Base-by-base conservation (phyloP, 2,888 invertebrate genomes). In the Germaria angustata region DNA sequence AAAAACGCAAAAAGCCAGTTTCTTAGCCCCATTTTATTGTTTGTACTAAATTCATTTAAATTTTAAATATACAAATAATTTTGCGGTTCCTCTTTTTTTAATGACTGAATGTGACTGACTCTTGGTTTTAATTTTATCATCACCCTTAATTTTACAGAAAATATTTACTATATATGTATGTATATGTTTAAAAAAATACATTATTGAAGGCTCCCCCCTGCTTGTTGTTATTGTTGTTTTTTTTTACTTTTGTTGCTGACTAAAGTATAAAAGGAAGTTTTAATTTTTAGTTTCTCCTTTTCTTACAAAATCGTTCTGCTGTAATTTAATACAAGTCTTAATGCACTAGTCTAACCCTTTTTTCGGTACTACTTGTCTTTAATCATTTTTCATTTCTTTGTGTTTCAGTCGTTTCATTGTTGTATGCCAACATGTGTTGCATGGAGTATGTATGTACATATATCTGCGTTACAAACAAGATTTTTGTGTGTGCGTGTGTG, bases 271-370 rank as follows among this genome's bases (percentile, higher is more conserved):
- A 75, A 75, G 78, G 78, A 79, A 75, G 69, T 76, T 79, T 82
- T 76, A 71, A 66, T 79, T 55, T 66, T 61, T 22, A 66, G 68
- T 53, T 28, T 57, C 46, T 66, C 36, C 24, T 41, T 59, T 51
- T 34, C n/a, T 49, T 55, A 15, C 6, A 15, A 36, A 51, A 41
- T 51, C 68, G 49, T 51, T 53, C 41, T 63, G 51, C 46, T 63
- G 79, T 79, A 79, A 82, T 71, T 82, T 66, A 82, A 82, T 82
- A 82, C 75, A 46, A 82, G 71, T 75, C 65, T 53, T 61, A 51
- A 53, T 49, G n/a, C n/a, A 46, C 69, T 17, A n/a, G 51, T 53
- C 53, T 53, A 71, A 75, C 82, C 82, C 76, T 76, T 69, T 73
- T 75, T 76, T 76, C 76, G 69, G 66, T 73, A 73, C 72, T 76